Evolutionary conservation across 2,888 invertebrate genomes (phyloP).

Genomic region (Chrysotoxum bicinctum): DNA sequence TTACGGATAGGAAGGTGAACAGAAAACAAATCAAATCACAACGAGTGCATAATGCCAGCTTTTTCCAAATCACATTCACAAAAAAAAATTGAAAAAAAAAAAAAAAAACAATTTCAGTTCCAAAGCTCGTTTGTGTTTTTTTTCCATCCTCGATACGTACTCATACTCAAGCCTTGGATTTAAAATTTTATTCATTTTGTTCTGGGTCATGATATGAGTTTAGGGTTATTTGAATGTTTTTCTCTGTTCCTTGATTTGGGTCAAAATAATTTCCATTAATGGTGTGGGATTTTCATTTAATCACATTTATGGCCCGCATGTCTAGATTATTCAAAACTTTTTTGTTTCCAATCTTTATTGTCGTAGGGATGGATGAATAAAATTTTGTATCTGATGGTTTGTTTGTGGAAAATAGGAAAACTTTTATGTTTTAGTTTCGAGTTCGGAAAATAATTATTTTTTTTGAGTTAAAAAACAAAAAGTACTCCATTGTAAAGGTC

Average conservation of each 20-base stretch:
- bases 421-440: no score
- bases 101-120: constrained; percentile 25
- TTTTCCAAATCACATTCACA: constrained; percentile 23
- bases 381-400: no score
- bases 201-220: not conserved
- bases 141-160: not conserved
- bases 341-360: not conserved
- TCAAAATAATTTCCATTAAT: constrained; percentile 65
- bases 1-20: no score
- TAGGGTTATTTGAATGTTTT: not conserved
- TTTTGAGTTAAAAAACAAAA: no score
- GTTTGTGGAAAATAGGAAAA: no score
- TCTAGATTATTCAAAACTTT: constrained; percentile 15
- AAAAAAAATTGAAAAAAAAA: not conserved
- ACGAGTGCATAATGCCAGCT: constrained; percentile 23
- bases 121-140: constrained; percentile 9
- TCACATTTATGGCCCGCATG: constrained; percentile 5
- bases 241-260: constrained; percentile 46
- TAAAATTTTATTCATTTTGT: constrained; percentile 57
- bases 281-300: constrained; percentile 28
- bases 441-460: no score
- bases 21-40: constrained; percentile 19
- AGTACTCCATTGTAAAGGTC: no score
- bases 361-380: not conserved
- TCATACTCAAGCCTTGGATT: not conserved